These are phyloP conservation scores for Engystomops pustulosus DNA, from an alignment of 2,113 vertebrate species.

Conservation along the genomic window DNA sequence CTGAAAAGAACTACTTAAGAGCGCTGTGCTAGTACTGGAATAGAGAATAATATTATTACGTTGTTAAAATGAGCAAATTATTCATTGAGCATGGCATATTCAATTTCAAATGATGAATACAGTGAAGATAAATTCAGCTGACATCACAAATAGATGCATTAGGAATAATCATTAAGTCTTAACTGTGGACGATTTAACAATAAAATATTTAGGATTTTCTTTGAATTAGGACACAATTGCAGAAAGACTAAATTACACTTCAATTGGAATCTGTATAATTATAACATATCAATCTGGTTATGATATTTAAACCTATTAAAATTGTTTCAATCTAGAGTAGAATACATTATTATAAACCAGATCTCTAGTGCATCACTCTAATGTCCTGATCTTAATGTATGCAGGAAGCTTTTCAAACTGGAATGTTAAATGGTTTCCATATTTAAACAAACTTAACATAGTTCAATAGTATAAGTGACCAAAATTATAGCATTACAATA, in stretches of 20 bases:
- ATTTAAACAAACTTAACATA: no score
- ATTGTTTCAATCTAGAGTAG: neutral
- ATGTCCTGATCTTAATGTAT: neutral
- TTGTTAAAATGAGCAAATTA: constrained; percentile 17
- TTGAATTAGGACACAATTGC: constrained; percentile 25
- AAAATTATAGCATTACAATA: no score
- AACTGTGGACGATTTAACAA: constrained; percentile 9
- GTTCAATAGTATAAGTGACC: no score
- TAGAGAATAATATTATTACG: constrained; percentile 2
- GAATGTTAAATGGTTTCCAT: neutral
- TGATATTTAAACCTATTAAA: constrained; percentile 29
- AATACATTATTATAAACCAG: neutral
- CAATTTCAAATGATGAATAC: constrained; percentile 11
- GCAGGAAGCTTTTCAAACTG: neutral
- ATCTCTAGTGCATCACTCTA: neutral
- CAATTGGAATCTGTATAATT: neutral
- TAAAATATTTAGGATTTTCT: constrained; percentile 9
- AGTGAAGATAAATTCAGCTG: constrained; percentile 5
- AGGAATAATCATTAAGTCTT: constrained; percentile 1
- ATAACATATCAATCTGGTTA: constrained; percentile 6
- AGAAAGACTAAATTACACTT: neutral
- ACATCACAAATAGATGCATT: constrained; percentile 29
- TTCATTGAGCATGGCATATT: neutral
- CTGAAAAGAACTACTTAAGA: neutral
- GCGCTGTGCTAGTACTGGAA: neutral